Evolutionary conservation across 2,113 vertebrate species (phyloP).

Genomic region (Callocephalon fimbriatum): DNA sequence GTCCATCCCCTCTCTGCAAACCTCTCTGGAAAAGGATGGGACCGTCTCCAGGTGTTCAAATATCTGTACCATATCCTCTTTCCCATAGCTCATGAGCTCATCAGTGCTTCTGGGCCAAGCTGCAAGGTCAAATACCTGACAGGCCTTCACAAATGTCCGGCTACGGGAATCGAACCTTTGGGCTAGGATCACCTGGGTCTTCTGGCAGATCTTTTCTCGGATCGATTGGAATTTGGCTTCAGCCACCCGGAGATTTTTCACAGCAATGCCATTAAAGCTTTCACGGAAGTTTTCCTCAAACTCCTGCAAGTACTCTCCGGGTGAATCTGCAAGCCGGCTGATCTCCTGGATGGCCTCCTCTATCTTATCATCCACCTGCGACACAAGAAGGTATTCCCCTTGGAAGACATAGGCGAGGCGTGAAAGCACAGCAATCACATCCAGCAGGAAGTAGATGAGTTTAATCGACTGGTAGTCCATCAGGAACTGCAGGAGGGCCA

Average conservation of each 20-base stretch:
- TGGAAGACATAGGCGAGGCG: slow-evolving; percentile 93
- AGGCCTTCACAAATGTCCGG: slow-evolving; percentile 88
- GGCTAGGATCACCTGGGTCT: slow-evolving; percentile 89
- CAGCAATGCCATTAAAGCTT: slow-evolving; percentile 92
- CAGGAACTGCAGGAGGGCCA: slow-evolving; percentile 94
- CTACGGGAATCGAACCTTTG: slow-evolving; percentile 90
- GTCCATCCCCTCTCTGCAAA: slow-evolving; percentile 80
- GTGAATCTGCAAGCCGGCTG: slow-evolving; percentile 88
- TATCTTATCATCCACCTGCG: slow-evolving; percentile 90
- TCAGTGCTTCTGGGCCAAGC: slow-evolving; percentile 88
- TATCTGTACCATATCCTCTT: slow-evolving; percentile 91
- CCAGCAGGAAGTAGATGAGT: slow-evolving; percentile 95
- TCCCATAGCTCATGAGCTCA: slow-evolving; percentile 88
- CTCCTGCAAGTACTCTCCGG: slow-evolving; percentile 93
- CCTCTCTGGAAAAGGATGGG: slow-evolving; percentile 80
- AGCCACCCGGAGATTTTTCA: slow-evolving; percentile 93
- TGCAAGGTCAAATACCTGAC: slow-evolving; percentile 89
- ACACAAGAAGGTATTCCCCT: slow-evolving; percentile 90
- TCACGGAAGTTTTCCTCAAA: slow-evolving; percentile 96
- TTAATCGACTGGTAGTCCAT: slow-evolving; percentile 96
- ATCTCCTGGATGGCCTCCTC: slow-evolving; percentile 94
- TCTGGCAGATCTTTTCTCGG: slow-evolving; percentile 95
- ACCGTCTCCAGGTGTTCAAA: slow-evolving; percentile 88
- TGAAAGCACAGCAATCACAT: slow-evolving; percentile 91
- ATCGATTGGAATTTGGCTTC: slow-evolving; percentile 98